Conservation (phyloP, 2,797 vertebrate genomes). For the Macroramphosus scolopax region DNA sequence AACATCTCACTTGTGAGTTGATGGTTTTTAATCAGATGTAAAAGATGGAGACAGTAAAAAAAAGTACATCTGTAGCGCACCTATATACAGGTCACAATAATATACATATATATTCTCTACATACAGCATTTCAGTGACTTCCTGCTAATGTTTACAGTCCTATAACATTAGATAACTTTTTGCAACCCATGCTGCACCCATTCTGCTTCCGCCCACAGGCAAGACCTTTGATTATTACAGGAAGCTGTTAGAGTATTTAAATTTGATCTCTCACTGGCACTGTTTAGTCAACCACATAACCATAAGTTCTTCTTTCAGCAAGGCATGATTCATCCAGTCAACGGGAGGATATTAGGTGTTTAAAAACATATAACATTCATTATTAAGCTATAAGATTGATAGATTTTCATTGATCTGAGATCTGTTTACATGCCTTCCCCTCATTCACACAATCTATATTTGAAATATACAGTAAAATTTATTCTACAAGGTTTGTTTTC, state of each 20-base stretch:
- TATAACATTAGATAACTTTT: conserved; percentile 25
- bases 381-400: conserved; percentile 30
- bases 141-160: conserved; percentile 26
- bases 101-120: conserved; percentile 62
- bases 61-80: conserved; percentile 57
- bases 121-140: conserved; percentile 54
- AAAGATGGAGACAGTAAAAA: conserved; percentile 74
- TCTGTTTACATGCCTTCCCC: conserved; percentile 47
- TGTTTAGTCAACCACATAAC: conserved; percentile 25
- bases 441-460: conserved; percentile 35
- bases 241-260: conserved; percentile 16
- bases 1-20: conserved; percentile 37
- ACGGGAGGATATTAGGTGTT: conserved; percentile 23
- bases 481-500: conserved; percentile 19
- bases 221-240: conserved; percentile 13
- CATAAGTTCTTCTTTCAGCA: conserved; percentile 24
- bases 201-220: conserved; percentile 2
- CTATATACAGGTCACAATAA: conserved; percentile 70
- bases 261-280: conserved; percentile 57
- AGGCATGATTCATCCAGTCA: conserved; percentile 28
- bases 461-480: conserved; percentile 27
- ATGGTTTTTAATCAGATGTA: conserved; percentile 73
- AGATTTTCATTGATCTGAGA: conserved; percentile 32
- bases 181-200: conserved; percentile 17
- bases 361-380: conserved; percentile 34